Percentiles rank a stretch among this genome's conserved stretches.
phyloP scores from a whole-genome alignment of 2,888 invertebrate genomes.

The Brachypalpus laphriformis region DNA sequence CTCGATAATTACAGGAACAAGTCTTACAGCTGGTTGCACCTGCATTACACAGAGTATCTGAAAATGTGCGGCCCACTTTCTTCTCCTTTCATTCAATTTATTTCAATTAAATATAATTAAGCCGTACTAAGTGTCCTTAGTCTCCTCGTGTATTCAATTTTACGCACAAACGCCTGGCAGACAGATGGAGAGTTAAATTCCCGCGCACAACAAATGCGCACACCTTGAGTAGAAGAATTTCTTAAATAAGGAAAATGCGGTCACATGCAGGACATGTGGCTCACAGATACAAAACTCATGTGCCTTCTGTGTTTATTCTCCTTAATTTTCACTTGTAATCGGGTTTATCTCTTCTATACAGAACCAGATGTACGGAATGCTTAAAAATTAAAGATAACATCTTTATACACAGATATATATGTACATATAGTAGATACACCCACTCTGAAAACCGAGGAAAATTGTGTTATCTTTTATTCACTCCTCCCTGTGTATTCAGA shows the following conservation, averaged over 20 bases:
- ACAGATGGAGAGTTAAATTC: constrained; percentile 21
- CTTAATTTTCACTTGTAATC: background rate
- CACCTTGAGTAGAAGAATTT: constrained; percentile 20
- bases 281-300: background rate
- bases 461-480: background rate
- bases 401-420: constrained; percentile 10
- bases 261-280: constrained; percentile 50
- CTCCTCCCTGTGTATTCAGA: background rate
- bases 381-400: constrained; percentile 26
- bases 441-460: background rate
- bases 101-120: constrained; percentile 67
- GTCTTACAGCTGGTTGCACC: constrained; percentile 48
- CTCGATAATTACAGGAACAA: constrained; percentile 46
- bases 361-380: constrained; percentile 32
- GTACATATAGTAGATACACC: constrained; percentile 11
- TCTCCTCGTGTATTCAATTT: background rate
- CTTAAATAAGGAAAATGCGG: constrained; percentile 3
- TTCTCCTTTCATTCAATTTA: constrained; percentile 45
- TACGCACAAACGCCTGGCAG: background rate
- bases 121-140: constrained; percentile 9
- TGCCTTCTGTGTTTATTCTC: background rate
- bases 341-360: background rate
- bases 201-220: background rate
- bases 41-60: constrained; percentile 17
- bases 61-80: constrained; percentile 57